Conservation (phyloP, 2,797 vertebrate species). For the Decapterus maruadsi region DNA sequence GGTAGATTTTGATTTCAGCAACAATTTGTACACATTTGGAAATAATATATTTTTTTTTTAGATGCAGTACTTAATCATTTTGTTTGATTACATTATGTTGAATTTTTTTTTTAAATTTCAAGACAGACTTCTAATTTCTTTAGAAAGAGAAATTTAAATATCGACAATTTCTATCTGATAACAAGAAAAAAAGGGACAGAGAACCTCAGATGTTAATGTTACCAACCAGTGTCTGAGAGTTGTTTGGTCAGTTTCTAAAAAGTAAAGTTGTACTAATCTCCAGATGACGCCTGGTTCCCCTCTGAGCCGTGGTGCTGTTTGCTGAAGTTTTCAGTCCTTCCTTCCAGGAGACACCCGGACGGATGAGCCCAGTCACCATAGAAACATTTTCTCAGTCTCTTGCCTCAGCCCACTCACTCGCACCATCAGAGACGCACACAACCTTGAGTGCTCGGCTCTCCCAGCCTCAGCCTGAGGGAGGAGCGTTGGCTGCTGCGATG, state of each 20-base stretch:
- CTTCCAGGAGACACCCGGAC: slow-evolving; percentile 36
- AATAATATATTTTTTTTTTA: neutral
- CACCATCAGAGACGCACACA: slow-evolving; percentile 56
- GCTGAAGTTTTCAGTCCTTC: slow-evolving; percentile 54
- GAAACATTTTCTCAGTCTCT: slow-evolving; percentile 78
- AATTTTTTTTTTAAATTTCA: neutral
- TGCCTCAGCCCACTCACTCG: slow-evolving; percentile 73
- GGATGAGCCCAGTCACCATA: slow-evolving; percentile 75
- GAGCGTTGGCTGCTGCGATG: slow-evolving; percentile 49
- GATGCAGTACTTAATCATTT: neutral
- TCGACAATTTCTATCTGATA: neutral
- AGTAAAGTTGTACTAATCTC: neutral
- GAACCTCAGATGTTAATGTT: neutral
- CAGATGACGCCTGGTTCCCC: neutral
- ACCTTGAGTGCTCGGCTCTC: slow-evolving; percentile 67
- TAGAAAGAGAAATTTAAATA: neutral
- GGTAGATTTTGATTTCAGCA: neutral
- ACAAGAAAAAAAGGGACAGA: neutral
- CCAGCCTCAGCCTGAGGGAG: slow-evolving; percentile 66
- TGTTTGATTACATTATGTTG: neutral
- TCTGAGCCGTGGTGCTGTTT: slow-evolving; percentile 13
- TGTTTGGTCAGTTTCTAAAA: neutral
- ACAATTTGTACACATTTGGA: neutral
- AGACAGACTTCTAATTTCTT: neutral
- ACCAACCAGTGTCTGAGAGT: neutral